Evolutionary conservation across 2,113 vertebrate species (phyloP).

Genomic region (Anarhynchus alexandrinus): DNA sequence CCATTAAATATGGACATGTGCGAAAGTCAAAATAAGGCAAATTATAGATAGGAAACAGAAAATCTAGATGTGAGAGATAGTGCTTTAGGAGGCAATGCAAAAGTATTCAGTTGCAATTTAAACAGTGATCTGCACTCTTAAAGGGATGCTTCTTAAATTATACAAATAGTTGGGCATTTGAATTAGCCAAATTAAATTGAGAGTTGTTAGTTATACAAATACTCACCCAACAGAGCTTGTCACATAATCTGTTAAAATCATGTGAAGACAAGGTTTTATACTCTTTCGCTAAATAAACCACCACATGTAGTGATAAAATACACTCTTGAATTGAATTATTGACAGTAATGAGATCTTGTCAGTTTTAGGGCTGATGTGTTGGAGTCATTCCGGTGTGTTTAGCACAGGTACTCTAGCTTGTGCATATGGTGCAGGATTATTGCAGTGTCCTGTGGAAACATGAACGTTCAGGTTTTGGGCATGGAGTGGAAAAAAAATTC

Average conservation of each 20-base stretch:
- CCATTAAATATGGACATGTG: not conserved
- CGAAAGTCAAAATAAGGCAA: not conserved
- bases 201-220: not conserved
- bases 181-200: not conserved
- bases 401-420: not conserved
- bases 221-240: not conserved
- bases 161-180: not conserved
- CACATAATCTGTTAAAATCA: not conserved
- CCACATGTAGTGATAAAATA: not conserved
- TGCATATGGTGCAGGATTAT: not conserved
- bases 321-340: not conserved
- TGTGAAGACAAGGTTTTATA: not conserved
- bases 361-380: not conserved
- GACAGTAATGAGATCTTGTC: not conserved
- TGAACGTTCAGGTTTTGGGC: not conserved
- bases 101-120: conserved; percentile 4
- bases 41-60: not conserved
- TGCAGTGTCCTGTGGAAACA: not conserved
- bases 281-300: not conserved
- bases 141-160: not conserved
- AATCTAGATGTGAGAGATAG: not conserved
- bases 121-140: not conserved
- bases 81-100: not conserved
- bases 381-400: not conserved
- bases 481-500: not conserved